Conservation (phyloP, 2,797 vertebrate genomes). For the Emydoidea blandingii region DNA sequence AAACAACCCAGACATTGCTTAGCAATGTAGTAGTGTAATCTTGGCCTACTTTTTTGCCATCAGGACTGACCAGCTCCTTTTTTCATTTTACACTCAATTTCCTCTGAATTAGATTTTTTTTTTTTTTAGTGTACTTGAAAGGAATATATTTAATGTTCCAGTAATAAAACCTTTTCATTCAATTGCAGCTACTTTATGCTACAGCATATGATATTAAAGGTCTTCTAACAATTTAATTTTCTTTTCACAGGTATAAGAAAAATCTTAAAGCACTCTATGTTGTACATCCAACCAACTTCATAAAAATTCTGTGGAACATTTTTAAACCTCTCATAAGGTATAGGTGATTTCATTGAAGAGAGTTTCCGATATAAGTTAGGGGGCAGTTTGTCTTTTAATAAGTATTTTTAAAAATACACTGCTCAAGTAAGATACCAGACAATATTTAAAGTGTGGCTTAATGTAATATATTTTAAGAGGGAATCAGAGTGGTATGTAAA, state of each 20-base stretch:
- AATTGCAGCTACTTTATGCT: constrained; percentile 26
- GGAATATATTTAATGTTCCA: constrained; percentile 24
- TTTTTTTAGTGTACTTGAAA: constrained; percentile 40
- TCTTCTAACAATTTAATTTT: constrained; percentile 54
- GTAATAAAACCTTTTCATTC: constrained; percentile 50
- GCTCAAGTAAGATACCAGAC: constrained; percentile 30
- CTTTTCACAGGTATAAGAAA: constrained; percentile 88
- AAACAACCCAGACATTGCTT: background rate
- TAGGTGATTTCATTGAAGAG: background rate
- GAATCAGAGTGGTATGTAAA: background rate
- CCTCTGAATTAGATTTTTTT: constrained; percentile 19
- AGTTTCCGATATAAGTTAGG: constrained; percentile 18
- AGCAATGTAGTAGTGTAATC: constrained; percentile 18
- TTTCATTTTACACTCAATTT: constrained; percentile 27
- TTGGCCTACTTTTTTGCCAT: constrained; percentile 26
- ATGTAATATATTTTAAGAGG: background rate
- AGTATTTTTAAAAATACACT: constrained; percentile 16
- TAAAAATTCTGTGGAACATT: constrained; percentile 89
- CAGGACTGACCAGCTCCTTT: constrained; percentile 1
- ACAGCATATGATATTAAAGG: background rate
- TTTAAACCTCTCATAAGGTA: constrained; percentile 93
- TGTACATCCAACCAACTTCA: constrained; percentile 91
- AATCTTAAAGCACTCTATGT: constrained; percentile 90
- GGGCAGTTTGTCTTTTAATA: constrained; percentile 21
- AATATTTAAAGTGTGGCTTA: constrained; percentile 34